A percentile compares a stretch with the other conserved stretches of the same genome.
These are phyloP conservation scores for Rattus rattus DNA, from an alignment of 2,113 vertebrate species.

Conservation along the genomic window DNA sequence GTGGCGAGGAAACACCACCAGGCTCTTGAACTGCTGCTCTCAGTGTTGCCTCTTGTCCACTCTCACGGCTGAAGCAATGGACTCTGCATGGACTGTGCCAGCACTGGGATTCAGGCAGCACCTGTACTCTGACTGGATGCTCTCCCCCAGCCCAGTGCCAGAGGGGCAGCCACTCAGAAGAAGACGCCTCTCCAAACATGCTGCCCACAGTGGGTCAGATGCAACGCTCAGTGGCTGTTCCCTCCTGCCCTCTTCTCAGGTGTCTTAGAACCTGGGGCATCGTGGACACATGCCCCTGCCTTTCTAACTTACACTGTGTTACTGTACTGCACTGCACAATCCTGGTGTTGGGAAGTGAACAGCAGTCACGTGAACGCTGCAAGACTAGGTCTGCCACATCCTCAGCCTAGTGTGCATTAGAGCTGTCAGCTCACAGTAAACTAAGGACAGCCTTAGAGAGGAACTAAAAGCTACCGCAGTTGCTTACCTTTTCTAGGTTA, in stretches of 20 bases:
- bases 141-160: neutral
- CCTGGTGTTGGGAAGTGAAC: rapidly evolving
- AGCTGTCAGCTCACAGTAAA: neutral
- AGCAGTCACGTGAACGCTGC: neutral
- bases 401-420: too few species aligned
- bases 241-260: neutral
- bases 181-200: neutral
- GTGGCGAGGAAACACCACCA: neutral
- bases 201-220: too few species aligned
- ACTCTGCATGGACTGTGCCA: neutral
- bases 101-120: neutral
- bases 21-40: rapidly evolving
- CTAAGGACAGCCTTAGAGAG: neutral
- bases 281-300: neutral
- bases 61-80: neutral
- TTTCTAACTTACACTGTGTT: neutral
- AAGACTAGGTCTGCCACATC: neutral
- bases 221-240: neutral
- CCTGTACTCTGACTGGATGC: too few species aligned
- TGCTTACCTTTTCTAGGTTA: conserved; percentile 93
- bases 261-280: neutral
- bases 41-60: rapidly evolving
- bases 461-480: neutral
- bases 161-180: neutral
- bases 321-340: rapidly evolving